A percentile compares a stretch with the other conserved stretches of the same genome.
Conservation (phyloP, 2,113 vertebrate species). For the Thamnophis sirtalis region DNA sequence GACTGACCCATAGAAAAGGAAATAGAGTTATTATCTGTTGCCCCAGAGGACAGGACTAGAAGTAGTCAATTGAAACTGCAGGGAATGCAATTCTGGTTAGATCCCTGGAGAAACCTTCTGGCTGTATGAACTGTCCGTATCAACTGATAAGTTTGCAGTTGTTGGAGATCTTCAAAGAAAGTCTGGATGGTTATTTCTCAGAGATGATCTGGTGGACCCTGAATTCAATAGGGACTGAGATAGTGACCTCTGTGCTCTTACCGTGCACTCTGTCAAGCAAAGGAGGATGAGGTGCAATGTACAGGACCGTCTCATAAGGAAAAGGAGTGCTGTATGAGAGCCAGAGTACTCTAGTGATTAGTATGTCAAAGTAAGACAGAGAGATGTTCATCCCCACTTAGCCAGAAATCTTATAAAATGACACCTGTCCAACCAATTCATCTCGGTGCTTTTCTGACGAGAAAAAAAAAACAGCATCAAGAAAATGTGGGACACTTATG, state of each 20-base stretch:
- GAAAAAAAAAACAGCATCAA: background rate
- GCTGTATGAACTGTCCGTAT: background rate
- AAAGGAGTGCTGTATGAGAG: background rate
- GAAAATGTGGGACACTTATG: background rate
- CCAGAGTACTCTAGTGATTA: background rate
- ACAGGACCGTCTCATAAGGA: background rate
- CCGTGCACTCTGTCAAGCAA: background rate
- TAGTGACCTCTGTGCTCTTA: background rate
- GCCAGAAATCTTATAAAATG: background rate
- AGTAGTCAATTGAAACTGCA: background rate
- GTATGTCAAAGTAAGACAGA: background rate
- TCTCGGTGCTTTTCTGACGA: background rate
- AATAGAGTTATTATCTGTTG: background rate
- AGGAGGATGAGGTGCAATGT: background rate
- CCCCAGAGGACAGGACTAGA: background rate
- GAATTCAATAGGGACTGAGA: background rate
- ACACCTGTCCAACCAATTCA: background rate
- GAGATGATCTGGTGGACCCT: background rate
- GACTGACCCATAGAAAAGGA: background rate
- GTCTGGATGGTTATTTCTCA: background rate
- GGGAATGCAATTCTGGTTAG: background rate
- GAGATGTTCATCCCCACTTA: background rate
- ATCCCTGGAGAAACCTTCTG: background rate
- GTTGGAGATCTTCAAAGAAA: background rate
- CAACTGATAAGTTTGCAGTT: background rate